Percentiles rank a stretch among this genome's conserved stretches.
phyloP scores from a whole-genome alignment of 2,797 vertebrate genomes.

The Galaxias olidus region DNA sequence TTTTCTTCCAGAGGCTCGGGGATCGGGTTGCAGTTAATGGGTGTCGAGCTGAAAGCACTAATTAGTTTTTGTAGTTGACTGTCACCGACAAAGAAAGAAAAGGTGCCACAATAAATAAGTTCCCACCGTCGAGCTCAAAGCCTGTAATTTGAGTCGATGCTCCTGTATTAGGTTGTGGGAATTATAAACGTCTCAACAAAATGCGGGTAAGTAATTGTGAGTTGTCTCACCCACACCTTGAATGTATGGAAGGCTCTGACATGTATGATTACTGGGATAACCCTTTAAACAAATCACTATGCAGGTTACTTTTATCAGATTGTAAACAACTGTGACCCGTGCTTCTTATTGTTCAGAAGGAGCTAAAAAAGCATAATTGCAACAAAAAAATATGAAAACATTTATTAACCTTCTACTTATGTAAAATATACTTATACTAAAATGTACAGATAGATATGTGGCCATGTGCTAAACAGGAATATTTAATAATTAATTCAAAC shows the following conservation, averaged over 20 bases:
- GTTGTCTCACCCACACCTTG: constrained; percentile 76
- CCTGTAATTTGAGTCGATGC: constrained; percentile 90
- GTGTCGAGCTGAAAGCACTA: constrained; percentile 86
- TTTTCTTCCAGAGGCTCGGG: constrained; percentile 72
- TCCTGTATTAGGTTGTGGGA: constrained; percentile 82
- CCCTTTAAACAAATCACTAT: constrained; percentile 46
- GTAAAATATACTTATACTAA: not conserved
- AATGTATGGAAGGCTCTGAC: constrained; percentile 59
- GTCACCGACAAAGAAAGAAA: constrained; percentile 81
- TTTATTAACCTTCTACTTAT: too few relatives aligned
- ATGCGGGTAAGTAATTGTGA: constrained; percentile 83
- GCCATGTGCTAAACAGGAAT: constrained; percentile 33
- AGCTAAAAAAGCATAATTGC: too few relatives aligned
- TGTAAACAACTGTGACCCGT: constrained; percentile 42
- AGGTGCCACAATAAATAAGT: constrained; percentile 89
- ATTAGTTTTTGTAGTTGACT: constrained; percentile 89
- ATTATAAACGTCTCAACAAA: constrained; percentile 84
- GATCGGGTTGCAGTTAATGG: constrained; percentile 87
- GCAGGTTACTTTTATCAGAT: constrained; percentile 55
- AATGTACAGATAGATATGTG: constrained; percentile 25
- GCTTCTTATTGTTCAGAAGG: not conserved
- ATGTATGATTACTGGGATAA: constrained; percentile 77
- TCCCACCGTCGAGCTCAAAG: constrained; percentile 80
- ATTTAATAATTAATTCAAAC: constrained; percentile 43
- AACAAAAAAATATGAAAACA: too few relatives aligned